These are phyloP conservation scores for Barnardius zonarius DNA, from an alignment of 2,113 vertebrate genomes.

Conservation along the genomic window DNA sequence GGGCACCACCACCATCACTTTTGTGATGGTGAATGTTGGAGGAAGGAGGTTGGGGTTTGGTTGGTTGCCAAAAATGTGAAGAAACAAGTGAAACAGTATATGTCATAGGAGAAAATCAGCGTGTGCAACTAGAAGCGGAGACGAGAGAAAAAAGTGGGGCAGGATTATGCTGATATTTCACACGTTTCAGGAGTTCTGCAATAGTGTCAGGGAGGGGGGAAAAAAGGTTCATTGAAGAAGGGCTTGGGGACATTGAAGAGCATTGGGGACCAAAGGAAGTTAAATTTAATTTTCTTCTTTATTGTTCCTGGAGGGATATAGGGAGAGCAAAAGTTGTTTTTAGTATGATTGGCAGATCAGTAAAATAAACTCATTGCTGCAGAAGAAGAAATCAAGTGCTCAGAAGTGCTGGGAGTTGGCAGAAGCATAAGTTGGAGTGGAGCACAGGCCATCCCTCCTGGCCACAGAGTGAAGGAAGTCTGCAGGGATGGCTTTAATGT, in stretches of 20 bases:
- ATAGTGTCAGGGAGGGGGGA: accelerated
- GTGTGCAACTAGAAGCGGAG: no score
- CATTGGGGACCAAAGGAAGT: neutral
- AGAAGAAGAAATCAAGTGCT: neutral
- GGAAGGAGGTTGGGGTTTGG: neutral
- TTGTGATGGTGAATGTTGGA: no score
- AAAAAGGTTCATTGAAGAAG: neutral
- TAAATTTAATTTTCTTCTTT: neutral
- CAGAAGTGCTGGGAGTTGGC: neutral
- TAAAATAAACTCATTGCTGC: neutral
- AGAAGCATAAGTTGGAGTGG: neutral
- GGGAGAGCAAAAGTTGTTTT: neutral
- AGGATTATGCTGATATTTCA: neutral
- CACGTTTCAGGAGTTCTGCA: neutral
- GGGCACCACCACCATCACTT: accelerated
- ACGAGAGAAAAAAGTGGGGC: neutral
- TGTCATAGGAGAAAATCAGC: neutral
- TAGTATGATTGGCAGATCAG: neutral
- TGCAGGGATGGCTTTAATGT: neutral
- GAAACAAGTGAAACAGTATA: neutral
- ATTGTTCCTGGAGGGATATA: neutral
- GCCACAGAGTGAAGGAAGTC: neutral
- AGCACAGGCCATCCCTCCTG: neutral
- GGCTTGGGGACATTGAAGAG: neutral
- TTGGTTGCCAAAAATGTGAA: neutral